These are phyloP conservation scores for Caenorhabditis wallacei DNA, from an alignment of 2,888 invertebrate genomes.

Conservation along the genomic window DNA sequence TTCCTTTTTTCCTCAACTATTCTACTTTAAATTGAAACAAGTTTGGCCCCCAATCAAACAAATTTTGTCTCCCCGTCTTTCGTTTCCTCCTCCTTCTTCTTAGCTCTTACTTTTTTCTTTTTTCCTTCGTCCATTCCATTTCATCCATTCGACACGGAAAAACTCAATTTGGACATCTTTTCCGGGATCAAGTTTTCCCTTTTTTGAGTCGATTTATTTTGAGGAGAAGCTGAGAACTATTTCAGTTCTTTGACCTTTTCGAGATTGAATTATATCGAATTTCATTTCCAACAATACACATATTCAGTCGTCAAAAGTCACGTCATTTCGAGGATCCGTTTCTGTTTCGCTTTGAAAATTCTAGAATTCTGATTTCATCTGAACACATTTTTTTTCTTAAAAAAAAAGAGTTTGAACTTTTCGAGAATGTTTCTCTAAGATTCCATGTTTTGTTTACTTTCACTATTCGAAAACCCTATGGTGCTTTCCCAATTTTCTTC, in stretches of 20 bases:
- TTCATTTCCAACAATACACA: conserved; percentile 36
- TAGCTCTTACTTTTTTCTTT: conserved; percentile 16
- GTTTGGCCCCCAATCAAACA: conserved; percentile 58
- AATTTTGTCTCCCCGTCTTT: conserved; percentile 33
- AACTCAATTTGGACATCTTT: conserved; percentile 54
- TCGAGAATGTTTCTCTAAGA: not conserved
- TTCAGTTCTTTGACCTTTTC: conserved; percentile 38
- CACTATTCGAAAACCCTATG: conserved; percentile 7
- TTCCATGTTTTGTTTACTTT: conserved; percentile 7
- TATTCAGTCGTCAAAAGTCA: conserved; percentile 20
- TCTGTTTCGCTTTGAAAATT: conserved; percentile 1
- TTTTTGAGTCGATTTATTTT: not conserved
- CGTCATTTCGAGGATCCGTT: conserved; percentile 17
- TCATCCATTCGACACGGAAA: conserved; percentile 33
- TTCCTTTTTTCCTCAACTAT: conserved; percentile 6
- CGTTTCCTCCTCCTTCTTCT: not conserved
- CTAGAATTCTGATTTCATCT: not conserved
- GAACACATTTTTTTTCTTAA: not conserved
- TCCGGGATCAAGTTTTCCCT: conserved; percentile 47
- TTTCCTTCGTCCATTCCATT: conserved; percentile 11
- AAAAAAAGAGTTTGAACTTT: conserved; percentile 8
- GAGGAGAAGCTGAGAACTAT: not conserved
- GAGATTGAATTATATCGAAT: conserved; percentile 3
- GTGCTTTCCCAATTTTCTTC: conserved; percentile 20
- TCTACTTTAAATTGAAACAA: conserved; percentile 40